Conservation (phyloP, 2,113 vertebrate species). For the Rhabdornis inornatus region DNA sequence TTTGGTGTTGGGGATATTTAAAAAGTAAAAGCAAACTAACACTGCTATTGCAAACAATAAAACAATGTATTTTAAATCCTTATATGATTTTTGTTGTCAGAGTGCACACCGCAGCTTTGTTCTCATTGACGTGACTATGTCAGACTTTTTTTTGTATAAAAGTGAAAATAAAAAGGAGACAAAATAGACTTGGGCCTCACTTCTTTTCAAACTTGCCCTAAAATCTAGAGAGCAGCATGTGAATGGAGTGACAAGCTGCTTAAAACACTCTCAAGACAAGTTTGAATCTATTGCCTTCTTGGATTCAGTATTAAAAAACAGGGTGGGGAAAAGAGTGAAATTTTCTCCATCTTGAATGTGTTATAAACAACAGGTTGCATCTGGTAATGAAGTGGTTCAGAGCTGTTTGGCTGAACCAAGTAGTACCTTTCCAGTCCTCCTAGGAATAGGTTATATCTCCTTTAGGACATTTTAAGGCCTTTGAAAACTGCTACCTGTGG, state of each 20-base stretch:
- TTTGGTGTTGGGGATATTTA: constrained; percentile 75
- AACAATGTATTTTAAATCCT: constrained; percentile 64
- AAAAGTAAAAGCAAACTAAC: constrained; percentile 13
- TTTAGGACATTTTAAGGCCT: neutral
- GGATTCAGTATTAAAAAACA: neutral
- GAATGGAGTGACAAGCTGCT: neutral
- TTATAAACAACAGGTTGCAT: neutral
- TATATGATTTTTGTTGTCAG: constrained; percentile 43
- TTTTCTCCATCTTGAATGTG: neutral
- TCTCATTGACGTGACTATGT: constrained; percentile 41
- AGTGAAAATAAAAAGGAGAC: constrained; percentile 71
- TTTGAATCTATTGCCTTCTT: neutral
- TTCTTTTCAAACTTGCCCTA: neutral
- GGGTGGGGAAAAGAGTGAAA: fast-evolving
- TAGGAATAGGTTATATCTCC: neutral
- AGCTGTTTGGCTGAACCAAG: neutral
- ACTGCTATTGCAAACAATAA: constrained; percentile 53
- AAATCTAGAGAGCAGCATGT: neutral
- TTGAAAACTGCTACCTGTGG: neutral
- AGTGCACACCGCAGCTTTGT: constrained; percentile 28
- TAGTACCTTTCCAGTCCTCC: neutral
- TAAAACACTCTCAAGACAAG: neutral
- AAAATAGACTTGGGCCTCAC: neutral
- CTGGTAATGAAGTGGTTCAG: fast-evolving
- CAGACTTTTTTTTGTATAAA: constrained; percentile 62